Evolutionary conservation across 2,888 invertebrate species (phyloP), one percentile per base, ranked within the genome.

Genomic region (Rutpela maculata): DNA sequence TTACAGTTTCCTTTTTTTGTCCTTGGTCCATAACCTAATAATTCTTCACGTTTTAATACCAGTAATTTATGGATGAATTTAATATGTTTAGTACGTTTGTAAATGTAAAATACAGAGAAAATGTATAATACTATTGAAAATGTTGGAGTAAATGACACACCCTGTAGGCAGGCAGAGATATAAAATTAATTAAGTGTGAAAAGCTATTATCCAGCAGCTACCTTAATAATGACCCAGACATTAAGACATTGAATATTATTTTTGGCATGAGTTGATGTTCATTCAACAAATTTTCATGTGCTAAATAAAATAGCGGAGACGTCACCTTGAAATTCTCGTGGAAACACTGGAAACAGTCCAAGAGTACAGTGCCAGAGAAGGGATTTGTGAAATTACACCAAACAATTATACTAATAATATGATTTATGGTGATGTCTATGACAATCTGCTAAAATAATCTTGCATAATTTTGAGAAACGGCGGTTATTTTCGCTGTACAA

Each of bases 401-500:
- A 31, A 57, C 73, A 74, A 69, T 77, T 65, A 74, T 60, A 71
- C 60, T 76, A 78, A 78, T 78, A 74, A 78, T 74, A 71, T 71
- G 76, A 76, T 78, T 78, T 70, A 76, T 78, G 63, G 71, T 71
- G 63, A 62, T 71, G 74, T 76, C 74, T 74, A 56, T 74, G 65
- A 56, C 73, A 80, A 78, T 80, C 78, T 76, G 70, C 78, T 50
- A 78, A 77, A 81, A 78, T 66, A 76, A 80, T 81, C 78, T 81
- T 80, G 79, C 81, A 81, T 79, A 80, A 80, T 80, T 81, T 81
- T 78, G 67, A 81, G 80, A 78, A 78, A 78, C 72, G 69, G 75
- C 77, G 75, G 77, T 77, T 76, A 77, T 80, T 81, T 78, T 78
- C 75, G 72, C 77, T 72, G 73, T 77, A 78, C 79, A 80, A 81